Evolutionary conservation across 2,888 invertebrate species (phyloP), one percentile per base, ranked within the genome.

Genomic region (Venusia cambrica): DNA sequence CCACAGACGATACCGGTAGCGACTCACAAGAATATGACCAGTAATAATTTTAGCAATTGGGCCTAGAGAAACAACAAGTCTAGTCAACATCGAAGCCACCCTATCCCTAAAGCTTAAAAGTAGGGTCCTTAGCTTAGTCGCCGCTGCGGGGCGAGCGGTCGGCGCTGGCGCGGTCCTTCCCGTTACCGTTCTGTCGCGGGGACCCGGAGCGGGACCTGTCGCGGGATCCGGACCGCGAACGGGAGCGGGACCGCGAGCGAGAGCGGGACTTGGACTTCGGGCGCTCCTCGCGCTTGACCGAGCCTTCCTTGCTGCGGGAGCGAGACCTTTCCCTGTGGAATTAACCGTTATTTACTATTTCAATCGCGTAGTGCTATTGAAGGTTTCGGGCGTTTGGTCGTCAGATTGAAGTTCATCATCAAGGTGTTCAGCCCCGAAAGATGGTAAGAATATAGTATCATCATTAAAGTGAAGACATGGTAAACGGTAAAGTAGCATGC

Each of bases 231-330:
- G 69, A 66, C 5, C 73, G 73, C 13, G 67, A 69, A 6, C 73
- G 71, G 1, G 74, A 73, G 0, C 68, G 68, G 1, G 70, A 69
- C 15, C 72, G 70, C 10, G 73, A 74, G 2, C 72, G 64, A 1
- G 84, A 81, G 0, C 71, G 71, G 1, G 85, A 84, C 61, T 84
- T 84, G 67, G 55, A n/a, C 11, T 38, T 74, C 11, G 59, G 67
- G 35, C 75, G 78, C 37, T 79, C 84, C 2, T 78, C 83, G 18
- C 76, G 79, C 49, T 81, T 81, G 7, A 83, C 80, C 1, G 84
- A 80, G 7, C 61, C 71, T 24, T 89, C 91, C 71, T 93, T 93
- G 70, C 92, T 92, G 54, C 85, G 88, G 14, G 92, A 93, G 25
- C 90, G 90, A 35, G 93, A 93, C 13, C 92, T 89, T 60, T 92